These are phyloP conservation scores for Laothoe populi DNA, from an alignment of 2,888 invertebrate species.

Conservation along the genomic window DNA sequence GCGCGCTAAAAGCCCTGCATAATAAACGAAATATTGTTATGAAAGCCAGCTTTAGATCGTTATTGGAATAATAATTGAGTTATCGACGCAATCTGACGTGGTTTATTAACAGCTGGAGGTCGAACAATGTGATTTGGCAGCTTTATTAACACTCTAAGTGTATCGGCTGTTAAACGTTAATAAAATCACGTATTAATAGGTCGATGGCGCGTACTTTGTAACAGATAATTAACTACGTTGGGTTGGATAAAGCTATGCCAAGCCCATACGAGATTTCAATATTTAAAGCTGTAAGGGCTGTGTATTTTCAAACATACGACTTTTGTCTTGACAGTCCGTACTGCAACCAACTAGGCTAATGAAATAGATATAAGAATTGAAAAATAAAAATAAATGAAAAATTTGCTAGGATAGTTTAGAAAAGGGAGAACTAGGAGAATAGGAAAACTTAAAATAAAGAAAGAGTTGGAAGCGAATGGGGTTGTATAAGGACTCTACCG, in stretches of 20 bases:
- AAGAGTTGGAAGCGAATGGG: no score
- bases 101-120: slow-evolving; percentile 44
- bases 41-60: slow-evolving; percentile 33
- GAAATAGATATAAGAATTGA: no score
- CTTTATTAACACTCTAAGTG: slow-evolving; percentile 24
- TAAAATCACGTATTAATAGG: neutral
- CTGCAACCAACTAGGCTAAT: no score
- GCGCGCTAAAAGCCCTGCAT: slow-evolving; percentile 14
- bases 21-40: slow-evolving; percentile 33
- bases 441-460: no score
- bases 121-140: slow-evolving; percentile 22
- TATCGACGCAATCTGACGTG: slow-evolving; percentile 37
- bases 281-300: no score
- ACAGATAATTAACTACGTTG: neutral
- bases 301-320: no score
- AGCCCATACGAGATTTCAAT: no score
- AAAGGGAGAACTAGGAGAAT: no score
- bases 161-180: slow-evolving; percentile 3
- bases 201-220: neutral
- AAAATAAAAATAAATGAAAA: no score
- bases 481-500: no score
- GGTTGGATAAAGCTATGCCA: neutral
- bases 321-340: no score
- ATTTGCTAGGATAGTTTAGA: no score
- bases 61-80: slow-evolving; percentile 46